phyloP scores from a whole-genome alignment of 2,797 vertebrate species.

The Cygnus olor region DNA sequence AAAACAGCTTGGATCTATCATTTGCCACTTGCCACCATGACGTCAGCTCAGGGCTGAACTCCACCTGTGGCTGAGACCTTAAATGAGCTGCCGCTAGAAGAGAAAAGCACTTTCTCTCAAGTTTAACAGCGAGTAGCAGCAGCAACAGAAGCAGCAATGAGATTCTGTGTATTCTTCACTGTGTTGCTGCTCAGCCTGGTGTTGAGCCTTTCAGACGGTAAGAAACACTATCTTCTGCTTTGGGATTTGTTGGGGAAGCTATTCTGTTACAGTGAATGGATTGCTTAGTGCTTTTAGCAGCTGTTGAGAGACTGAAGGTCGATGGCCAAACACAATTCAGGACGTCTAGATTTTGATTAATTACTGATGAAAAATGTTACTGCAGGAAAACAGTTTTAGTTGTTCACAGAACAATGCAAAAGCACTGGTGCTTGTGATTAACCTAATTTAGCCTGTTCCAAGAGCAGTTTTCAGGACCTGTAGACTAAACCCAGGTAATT shows the following conservation, averaged over 20 bases:
- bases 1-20: constrained; percentile 3
- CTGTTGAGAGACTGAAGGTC: not conserved
- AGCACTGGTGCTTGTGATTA: constrained; percentile 47
- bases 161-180: not conserved
- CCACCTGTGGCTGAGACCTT: constrained; percentile 63
- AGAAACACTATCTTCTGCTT: constrained; percentile 60
- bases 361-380: not conserved
- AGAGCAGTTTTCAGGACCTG: not conserved
- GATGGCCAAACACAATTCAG: not conserved
- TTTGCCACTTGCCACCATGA: constrained; percentile 62
- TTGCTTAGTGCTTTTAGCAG: constrained; percentile 16
- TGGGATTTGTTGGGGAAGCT: constrained; percentile 22
- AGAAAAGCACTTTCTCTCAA: constrained; percentile 56
- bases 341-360: constrained; percentile 37
- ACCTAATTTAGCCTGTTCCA: constrained; percentile 29
- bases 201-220: constrained; percentile 59
- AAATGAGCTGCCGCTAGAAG: constrained; percentile 10
- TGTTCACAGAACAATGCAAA: not conserved
- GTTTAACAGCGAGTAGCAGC: constrained; percentile 18
- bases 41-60: constrained; percentile 73
- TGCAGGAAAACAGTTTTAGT: not conserved
- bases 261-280: constrained; percentile 26
- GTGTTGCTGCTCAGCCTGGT: constrained; percentile 29
- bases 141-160: constrained; percentile 63
- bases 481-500: constrained; percentile 9